phyloP scores from a whole-genome alignment of 2,113 vertebrate species.

The Sclerurus mexicanus region DNA sequence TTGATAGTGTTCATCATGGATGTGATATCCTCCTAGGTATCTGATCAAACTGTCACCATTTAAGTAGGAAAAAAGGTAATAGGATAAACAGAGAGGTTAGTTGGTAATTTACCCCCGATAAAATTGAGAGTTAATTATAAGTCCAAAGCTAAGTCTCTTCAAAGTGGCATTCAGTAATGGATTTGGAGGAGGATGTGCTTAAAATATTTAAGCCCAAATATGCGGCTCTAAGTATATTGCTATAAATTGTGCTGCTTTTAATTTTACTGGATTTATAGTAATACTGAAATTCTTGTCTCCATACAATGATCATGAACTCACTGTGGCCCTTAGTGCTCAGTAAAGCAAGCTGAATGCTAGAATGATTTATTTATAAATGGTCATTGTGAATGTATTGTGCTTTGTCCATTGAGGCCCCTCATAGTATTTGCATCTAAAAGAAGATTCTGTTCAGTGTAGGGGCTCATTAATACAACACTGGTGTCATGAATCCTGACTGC shows the following conservation, averaged over 20 bases:
- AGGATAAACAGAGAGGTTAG: not conserved
- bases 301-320: not conserved
- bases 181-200: not conserved
- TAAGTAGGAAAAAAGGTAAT: not conserved
- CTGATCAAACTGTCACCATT: not conserved
- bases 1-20: not conserved
- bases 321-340: not conserved
- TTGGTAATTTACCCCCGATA: not conserved
- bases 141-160: not conserved
- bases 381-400: not conserved
- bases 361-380: not conserved
- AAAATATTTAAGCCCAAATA: not conserved
- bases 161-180: not conserved
- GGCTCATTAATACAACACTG: not conserved
- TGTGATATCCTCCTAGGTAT: not conserved
- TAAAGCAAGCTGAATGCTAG: not conserved
- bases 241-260: not conserved
- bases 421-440: not conserved
- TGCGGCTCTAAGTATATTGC: not conserved
- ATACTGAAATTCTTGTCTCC: not conserved
- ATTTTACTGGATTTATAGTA: not conserved
- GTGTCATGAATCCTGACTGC: not conserved
- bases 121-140: not conserved
- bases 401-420: not conserved
- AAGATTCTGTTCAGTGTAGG: not conserved